Conservation (phyloP, 2,113 vertebrate species). For the Tupaia tana region DNA sequence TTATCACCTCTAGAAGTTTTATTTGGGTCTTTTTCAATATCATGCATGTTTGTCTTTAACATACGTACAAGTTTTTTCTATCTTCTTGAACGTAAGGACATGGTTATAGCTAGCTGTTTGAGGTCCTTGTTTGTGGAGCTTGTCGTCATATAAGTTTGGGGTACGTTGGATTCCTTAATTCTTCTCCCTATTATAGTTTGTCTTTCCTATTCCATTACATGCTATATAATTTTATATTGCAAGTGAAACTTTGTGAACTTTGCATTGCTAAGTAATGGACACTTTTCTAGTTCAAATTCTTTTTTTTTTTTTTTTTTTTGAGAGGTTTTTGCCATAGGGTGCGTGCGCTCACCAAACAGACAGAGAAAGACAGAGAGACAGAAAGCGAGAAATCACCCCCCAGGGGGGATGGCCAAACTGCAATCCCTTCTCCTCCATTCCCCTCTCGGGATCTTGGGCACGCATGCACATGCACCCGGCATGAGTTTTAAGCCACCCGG, state of each 20-base stretch:
- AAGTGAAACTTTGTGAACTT: neutral
- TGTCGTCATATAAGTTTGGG: neutral
- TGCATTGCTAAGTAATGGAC: neutral
- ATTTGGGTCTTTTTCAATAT: neutral
- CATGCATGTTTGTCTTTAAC: neutral
- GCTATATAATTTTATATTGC: neutral
- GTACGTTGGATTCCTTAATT: neutral
- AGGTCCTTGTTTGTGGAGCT: neutral
- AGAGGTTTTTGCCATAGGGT: too few species aligned
- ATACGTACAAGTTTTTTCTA: neutral
- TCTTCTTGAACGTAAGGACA: neutral
- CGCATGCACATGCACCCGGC: too few species aligned
- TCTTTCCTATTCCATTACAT: neutral
- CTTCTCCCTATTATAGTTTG: neutral
- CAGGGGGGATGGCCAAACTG: too few species aligned
- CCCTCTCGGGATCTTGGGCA: too few species aligned
- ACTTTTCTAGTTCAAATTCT: neutral
- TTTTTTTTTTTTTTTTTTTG: neutral
- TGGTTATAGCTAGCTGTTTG: neutral
- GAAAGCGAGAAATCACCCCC: too few species aligned
- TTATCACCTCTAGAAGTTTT: neutral
- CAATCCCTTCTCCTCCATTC: too few species aligned
- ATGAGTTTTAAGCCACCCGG: too few species aligned
- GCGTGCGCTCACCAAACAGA: too few species aligned
- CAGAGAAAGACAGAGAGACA: too few species aligned